These are phyloP conservation scores for Ibidorhyncha struthersii DNA, from an alignment of 2,113 vertebrate species.

Conservation along the genomic window DNA sequence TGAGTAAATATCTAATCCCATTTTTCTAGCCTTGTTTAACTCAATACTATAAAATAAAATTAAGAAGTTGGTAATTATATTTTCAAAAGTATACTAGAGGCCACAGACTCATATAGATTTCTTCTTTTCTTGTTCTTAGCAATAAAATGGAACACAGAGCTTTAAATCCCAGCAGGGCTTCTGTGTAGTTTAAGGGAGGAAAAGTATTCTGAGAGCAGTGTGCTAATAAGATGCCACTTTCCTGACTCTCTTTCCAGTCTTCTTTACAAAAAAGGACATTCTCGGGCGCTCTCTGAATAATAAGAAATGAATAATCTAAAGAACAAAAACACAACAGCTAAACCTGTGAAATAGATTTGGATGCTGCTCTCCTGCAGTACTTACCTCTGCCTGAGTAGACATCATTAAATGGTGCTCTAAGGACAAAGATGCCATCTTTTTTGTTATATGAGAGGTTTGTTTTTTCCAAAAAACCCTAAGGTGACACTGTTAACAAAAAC, in stretches of 20 bases:
- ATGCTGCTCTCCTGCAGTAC: neutral
- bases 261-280: constrained; percentile 1
- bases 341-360: neutral
- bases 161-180: neutral
- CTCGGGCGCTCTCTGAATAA: neutral
- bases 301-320: constrained; percentile 11
- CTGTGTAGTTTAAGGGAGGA: neutral
- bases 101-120: neutral
- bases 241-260: neutral
- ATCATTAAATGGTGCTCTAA: neutral
- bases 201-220: constrained; percentile 20
- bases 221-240: constrained; percentile 29
- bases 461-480: neutral
- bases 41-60: constrained; percentile 41
- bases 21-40: neutral
- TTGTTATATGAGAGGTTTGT: neutral
- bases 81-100: constrained; percentile 24
- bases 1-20: constrained; percentile 18
- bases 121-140: constrained; percentile 13
- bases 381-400: neutral
- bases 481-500: neutral
- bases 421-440: neutral
- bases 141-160: constrained; percentile 14
- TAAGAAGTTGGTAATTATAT: neutral
- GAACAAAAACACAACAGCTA: neutral